Evolutionary conservation across 2,888 invertebrate genomes (phyloP).

Genomic region (Orgyia antiqua): DNA sequence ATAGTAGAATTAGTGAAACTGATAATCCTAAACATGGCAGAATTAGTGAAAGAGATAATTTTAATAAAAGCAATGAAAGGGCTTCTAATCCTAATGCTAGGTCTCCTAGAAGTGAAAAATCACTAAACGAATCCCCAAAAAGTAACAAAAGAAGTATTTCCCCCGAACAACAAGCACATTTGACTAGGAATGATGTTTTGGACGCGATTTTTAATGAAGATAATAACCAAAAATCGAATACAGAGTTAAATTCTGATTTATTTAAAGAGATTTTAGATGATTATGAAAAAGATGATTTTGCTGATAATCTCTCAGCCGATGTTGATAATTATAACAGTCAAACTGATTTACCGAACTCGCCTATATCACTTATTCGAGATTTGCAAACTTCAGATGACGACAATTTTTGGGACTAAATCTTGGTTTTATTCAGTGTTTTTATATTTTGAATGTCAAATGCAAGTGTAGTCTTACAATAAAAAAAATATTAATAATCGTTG

Average conservation of each 20-base stretch:
- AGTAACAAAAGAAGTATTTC: conserved; percentile 13
- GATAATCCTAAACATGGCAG: no score
- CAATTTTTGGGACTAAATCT: conserved; percentile 49
- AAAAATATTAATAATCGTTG: no score
- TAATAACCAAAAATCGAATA: conserved; percentile 28
- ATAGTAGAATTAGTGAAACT: no score
- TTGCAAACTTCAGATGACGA: conserved; percentile 55
- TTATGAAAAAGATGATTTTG: conserved; percentile 29
- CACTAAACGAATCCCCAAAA: neutral
- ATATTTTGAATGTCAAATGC: neutral
- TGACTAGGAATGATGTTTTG: conserved; percentile 37
- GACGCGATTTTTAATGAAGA: conserved; percentile 40
- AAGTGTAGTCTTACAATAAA: no score
- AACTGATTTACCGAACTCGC: conserved; percentile 41
- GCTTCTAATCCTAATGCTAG: conserved; percentile 35
- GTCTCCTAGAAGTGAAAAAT: neutral
- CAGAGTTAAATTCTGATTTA: conserved; percentile 18
- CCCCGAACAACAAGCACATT: conserved; percentile 25
- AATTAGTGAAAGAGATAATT: no score
- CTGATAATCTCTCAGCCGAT: conserved; percentile 51
- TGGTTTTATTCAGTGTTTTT: neutral
- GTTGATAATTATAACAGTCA: conserved; percentile 51
- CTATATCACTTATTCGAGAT: conserved; percentile 44
- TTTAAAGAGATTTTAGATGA: conserved; percentile 14
- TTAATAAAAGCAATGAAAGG: no score